phyloP scores from a whole-genome alignment of 2,113 vertebrate species.

The Brachyhypopomus occidentalis region DNA sequence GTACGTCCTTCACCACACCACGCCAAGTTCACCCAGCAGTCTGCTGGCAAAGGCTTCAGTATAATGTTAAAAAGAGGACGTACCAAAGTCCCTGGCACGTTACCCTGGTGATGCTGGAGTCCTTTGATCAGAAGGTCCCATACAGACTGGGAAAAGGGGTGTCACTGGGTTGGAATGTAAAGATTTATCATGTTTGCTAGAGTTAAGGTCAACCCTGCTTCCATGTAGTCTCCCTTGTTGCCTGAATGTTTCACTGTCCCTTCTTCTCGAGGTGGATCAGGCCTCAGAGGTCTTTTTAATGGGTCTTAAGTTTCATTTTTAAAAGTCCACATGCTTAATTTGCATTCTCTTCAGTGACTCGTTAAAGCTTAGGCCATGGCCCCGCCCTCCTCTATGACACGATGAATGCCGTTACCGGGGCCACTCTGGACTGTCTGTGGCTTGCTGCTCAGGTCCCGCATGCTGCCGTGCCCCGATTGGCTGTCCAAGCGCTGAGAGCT shows the following conservation, averaged over 20 bases:
- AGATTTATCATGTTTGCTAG: background rate
- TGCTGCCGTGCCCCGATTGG: constrained; percentile 87
- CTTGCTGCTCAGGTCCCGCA: constrained; percentile 82
- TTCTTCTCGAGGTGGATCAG: background rate
- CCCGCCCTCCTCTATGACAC: constrained; percentile 87
- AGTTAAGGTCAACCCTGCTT: background rate
- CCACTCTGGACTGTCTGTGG: constrained; percentile 73
- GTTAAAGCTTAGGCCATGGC: constrained; percentile 75
- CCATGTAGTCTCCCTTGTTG: background rate
- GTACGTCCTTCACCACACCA: background rate
- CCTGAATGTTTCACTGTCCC: background rate
- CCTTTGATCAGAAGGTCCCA: background rate
- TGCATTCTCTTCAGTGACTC: background rate
- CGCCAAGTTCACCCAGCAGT: background rate
- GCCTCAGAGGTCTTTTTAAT: background rate
- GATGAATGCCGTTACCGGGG: constrained; percentile 88
- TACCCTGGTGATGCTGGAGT: constrained; percentile 45
- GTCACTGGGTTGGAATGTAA: constrained; percentile 1
- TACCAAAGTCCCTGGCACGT: constrained; percentile 26
- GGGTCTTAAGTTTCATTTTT: background rate
- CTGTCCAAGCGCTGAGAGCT: constrained; percentile 87
- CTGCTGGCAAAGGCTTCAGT: constrained; percentile 25
- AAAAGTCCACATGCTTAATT: background rate
- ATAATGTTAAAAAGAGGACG: constrained; percentile 6
- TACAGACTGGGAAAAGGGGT: background rate